phyloP scores from a whole-genome alignment of 2,113 vertebrate genomes.

The Silurus glanis region DNA sequence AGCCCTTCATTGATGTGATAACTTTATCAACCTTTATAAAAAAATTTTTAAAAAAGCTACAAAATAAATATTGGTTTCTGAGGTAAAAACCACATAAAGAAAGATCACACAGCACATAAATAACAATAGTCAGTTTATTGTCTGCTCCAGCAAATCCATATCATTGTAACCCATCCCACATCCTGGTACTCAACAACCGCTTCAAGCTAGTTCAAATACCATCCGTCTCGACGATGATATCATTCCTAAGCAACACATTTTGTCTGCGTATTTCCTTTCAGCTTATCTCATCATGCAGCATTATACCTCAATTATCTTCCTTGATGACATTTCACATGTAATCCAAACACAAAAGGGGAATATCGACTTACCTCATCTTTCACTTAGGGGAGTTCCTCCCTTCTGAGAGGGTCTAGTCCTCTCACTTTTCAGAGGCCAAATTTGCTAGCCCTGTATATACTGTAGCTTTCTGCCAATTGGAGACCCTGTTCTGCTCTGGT shows the following conservation, averaged over 20 bases:
- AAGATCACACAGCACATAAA: neutral
- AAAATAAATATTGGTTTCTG: neutral
- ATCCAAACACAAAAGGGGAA: conserved; percentile 10
- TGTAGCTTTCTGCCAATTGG: conserved; percentile 36
- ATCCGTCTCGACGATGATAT: conserved; percentile 3
- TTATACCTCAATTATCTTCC: conserved; percentile 21
- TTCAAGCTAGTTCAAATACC: neutral
- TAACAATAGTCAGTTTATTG: neutral
- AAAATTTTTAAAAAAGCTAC: neutral
- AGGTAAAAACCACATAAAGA: neutral
- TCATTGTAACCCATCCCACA: neutral
- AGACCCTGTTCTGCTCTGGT: conserved; percentile 26
- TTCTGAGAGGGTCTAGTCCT: conserved; percentile 15
- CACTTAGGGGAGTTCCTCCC: conserved; percentile 23
- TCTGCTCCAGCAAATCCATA: neutral
- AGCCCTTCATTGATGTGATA: neutral
- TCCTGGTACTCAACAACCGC: neutral
- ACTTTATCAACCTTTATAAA: too few relatives aligned
- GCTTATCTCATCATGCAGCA: neutral
- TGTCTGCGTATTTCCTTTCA: neutral
- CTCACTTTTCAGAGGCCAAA: conserved; percentile 40
- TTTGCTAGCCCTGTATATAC: conserved; percentile 17
- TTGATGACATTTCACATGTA: neutral
- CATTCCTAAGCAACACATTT: neutral
- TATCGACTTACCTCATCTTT: conserved; percentile 41